Conservation (phyloP, 2,888 invertebrate genomes). For the Halocaridina rubra region DNA sequence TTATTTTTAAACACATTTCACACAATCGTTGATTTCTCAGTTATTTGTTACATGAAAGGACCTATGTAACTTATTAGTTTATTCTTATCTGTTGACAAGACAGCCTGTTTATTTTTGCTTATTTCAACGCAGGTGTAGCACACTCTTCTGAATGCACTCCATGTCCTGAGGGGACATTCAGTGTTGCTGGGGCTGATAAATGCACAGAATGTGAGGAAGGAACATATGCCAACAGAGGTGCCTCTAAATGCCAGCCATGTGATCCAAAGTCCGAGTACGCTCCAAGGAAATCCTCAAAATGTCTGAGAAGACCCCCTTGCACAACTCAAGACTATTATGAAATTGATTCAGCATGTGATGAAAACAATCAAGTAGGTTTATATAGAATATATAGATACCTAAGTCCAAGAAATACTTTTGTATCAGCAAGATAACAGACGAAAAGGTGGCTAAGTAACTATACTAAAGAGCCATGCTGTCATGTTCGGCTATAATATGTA, state of each 20-base stretch:
- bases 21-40: too few relatives aligned
- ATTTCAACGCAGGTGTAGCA: slow-evolving; percentile 70
- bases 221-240: slow-evolving; percentile 69
- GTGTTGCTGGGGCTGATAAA: slow-evolving; percentile 67
- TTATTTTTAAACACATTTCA: too few relatives aligned
- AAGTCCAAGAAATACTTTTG: too few relatives aligned
- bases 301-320: slow-evolving; percentile 71
- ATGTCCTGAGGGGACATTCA: slow-evolving; percentile 70
- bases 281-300: slow-evolving; percentile 69
- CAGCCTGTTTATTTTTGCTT: neutral
- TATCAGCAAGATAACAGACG: too few relatives aligned
- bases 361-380: slow-evolving; percentile 68
- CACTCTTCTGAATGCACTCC: slow-evolving; percentile 70
- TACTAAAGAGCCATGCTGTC: too few relatives aligned
- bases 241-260: slow-evolving; percentile 70
- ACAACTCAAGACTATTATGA: slow-evolving; percentile 71
- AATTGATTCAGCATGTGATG: slow-evolving; percentile 71
- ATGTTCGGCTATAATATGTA: too few relatives aligned
- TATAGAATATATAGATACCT: too few relatives aligned
- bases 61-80: neutral
- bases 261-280: slow-evolving; percentile 68
- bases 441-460: too few relatives aligned
- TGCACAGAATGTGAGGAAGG: slow-evolving; percentile 71
- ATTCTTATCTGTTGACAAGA: neutral
- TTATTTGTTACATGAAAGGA: too few relatives aligned